Evolutionary conservation across 2,888 invertebrate genomes (phyloP), one percentile per base, ranked within the genome.

Genomic region (Electrophaes corylata): DNA sequence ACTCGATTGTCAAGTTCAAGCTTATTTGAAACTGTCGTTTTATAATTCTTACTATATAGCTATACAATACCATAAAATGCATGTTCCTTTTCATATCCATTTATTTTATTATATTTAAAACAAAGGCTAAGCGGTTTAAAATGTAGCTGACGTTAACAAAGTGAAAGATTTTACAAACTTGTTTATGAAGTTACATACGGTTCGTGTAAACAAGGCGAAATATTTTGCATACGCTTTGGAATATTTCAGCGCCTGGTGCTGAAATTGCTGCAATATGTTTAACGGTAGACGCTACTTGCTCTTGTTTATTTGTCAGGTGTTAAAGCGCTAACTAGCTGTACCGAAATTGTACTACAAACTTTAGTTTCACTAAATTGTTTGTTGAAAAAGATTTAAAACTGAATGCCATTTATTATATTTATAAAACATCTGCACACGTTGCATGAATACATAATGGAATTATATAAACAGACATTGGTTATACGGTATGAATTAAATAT

Each of bases 171-270:
- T 45, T 29, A 31, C 49, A 44, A 37, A n/a, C 37, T 56, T 26
- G 35, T 51, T 54, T 55, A 65, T 60, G 57, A 47, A 55, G 53
- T 57, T 57, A 53, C 45, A 33, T 12, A 45, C 23, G 10, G 39
- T 45, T 48, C 11, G 8, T 3, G 35, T 29, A 65, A 60, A 68
- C 61, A 68, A 64, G 60, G 63, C 20, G 59, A 62, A 60, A 46
- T 40, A 51, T 54, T 62, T 49, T 20, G 29, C 48, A 48, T 57
- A 43, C 43, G 16, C 10, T 37, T 16, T 10, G 1, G 2, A 4
- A 12, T 37, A 37, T 16, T 14, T 48, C 33, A 51, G 41, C 71
- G 73, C 75, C 78, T 74, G 53, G 37, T 11, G 48, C 19, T 62
- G 46, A 60, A 64, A 54, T 63, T 52, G 23, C 47, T 39, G 67